phyloP scores from a whole-genome alignment of 2,888 invertebrate genomes.

The Strigamia transsilvanica region DNA sequence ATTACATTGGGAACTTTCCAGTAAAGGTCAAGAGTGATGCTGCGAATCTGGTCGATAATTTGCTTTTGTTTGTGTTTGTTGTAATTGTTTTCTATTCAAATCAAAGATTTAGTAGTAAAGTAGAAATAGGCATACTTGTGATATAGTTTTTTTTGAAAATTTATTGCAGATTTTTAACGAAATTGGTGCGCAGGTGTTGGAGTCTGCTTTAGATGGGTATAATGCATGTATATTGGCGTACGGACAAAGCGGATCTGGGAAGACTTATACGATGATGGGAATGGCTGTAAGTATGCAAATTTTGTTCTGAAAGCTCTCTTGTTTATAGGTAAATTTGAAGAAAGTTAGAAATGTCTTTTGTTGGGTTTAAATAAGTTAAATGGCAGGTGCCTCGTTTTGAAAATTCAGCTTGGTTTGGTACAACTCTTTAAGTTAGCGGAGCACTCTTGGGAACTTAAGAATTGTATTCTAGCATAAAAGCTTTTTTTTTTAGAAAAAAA shows the following conservation, averaged over 20 bases:
- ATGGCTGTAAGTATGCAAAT: slow-evolving; percentile 64
- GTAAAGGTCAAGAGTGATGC: slow-evolving; percentile 44
- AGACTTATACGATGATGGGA: slow-evolving; percentile 91
- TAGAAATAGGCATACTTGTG: background rate
- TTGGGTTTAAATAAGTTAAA: too few species aligned
- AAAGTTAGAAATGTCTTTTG: background rate
- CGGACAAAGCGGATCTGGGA: slow-evolving; percentile 90
- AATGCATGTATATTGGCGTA: slow-evolving; percentile 92
- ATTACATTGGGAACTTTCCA: slow-evolving; percentile 15
- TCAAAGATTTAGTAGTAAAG: slow-evolving; percentile 45
- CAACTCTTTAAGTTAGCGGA: too few species aligned
- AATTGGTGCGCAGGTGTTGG: slow-evolving; percentile 73
- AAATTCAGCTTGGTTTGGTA: too few species aligned
- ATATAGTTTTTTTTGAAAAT: background rate
- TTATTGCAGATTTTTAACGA: slow-evolving; percentile 71
- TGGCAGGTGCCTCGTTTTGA: too few species aligned
- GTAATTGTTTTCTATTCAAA: slow-evolving; percentile 54
- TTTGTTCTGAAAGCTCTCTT: slow-evolving; percentile 23
- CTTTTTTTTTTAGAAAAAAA: too few species aligned
- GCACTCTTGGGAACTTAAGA: too few species aligned
- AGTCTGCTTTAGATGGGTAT: slow-evolving; percentile 74
- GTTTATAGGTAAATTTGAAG: background rate
- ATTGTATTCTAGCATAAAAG: too few species aligned
- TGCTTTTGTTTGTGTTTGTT: slow-evolving; percentile 49
- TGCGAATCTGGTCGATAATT: slow-evolving; percentile 60